Percentiles rank a stretch among this genome's conserved stretches.
These are phyloP conservation scores for Clamator glandarius DNA, from an alignment of 2,797 vertebrate species.

Conservation along the genomic window DNA sequence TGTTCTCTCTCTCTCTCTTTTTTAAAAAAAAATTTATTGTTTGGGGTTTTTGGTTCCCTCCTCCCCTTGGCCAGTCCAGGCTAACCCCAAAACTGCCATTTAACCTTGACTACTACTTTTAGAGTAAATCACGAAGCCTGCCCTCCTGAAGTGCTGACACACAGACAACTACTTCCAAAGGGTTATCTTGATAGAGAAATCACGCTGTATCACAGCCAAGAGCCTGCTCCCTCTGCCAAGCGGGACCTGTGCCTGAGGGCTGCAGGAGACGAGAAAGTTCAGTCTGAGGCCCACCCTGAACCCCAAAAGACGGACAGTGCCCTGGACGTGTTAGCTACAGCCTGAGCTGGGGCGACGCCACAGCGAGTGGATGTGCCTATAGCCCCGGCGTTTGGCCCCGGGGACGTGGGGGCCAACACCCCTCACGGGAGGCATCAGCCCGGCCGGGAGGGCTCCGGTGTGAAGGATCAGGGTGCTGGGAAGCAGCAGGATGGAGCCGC, in stretches of 20 bases:
- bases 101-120: constrained; percentile 44
- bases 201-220: constrained; percentile 13
- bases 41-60: too few relatives aligned
- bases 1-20: neutral
- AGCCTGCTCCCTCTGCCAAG: constrained; percentile 25
- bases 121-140: neutral
- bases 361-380: too few relatives aligned
- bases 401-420: neutral
- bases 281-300: neutral
- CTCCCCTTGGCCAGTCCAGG: neutral
- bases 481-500: neutral
- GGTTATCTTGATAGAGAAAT: constrained; percentile 40
- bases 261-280: neutral
- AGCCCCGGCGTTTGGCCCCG: neutral
- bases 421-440: neutral
- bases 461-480: fast-evolving
- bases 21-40: neutral
- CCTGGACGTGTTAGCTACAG: neutral
- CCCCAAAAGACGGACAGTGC: neutral
- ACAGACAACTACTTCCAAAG: constrained; percentile 31
- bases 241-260: neutral
- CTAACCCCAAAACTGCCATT: constrained; percentile 13
- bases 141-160: constrained; percentile 36
- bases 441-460: neutral
- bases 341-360: neutral